These are phyloP conservation scores for Hyphantria cunea DNA, from an alignment of 1,140 invertebrate species.

Conservation along the genomic window DNA sequence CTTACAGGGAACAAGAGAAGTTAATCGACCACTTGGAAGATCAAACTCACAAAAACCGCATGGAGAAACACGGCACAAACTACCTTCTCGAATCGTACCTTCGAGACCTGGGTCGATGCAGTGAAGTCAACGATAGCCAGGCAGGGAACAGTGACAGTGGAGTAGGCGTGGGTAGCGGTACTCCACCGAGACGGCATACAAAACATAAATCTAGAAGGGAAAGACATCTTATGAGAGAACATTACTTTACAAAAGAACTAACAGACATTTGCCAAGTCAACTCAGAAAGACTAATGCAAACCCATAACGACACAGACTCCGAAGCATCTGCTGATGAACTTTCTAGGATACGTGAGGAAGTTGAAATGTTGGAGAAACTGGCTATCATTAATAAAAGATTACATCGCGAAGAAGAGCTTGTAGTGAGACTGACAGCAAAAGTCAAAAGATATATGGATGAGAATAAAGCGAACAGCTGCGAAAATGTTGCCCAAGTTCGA, in stretches of 20 bases:
- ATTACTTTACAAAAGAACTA: slow-evolving; percentile 80
- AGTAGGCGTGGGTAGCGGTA: slow-evolving; percentile 76
- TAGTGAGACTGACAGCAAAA: slow-evolving; percentile 85
- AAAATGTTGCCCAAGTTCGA: slow-evolving; percentile 78
- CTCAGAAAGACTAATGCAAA: slow-evolving; percentile 77
- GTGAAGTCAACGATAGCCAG: slow-evolving; percentile 79
- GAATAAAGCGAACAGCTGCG: slow-evolving; percentile 81
- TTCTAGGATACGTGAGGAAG: slow-evolving; percentile 82
- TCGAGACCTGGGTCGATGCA: slow-evolving; percentile 71
- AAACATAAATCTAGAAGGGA: slow-evolving; percentile 80
- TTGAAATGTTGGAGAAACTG: slow-evolving; percentile 87
- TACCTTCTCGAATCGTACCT: slow-evolving; percentile 92
- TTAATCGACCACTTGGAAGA: slow-evolving; percentile 90
- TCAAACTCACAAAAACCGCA: slow-evolving; percentile 86
- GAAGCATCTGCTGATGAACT: slow-evolving; percentile 77
- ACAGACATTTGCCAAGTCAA: slow-evolving; percentile 80
- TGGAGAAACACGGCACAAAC: slow-evolving; percentile 89
- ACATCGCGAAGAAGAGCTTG: slow-evolving; percentile 86
- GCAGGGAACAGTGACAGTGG: slow-evolving; percentile 84
- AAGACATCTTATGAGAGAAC: slow-evolving; percentile 77
- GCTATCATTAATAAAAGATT: slow-evolving; percentile 87
- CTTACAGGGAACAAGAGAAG: slow-evolving; percentile 88
- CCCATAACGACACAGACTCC: slow-evolving; percentile 80
- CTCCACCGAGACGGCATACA: slow-evolving; percentile 73
- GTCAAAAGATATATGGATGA: slow-evolving; percentile 85